Percentiles rank a stretch among this genome's conserved stretches.
Conservation (phyloP, 2,797 vertebrate species). For the Paramormyrops hopkinsi region DNA sequence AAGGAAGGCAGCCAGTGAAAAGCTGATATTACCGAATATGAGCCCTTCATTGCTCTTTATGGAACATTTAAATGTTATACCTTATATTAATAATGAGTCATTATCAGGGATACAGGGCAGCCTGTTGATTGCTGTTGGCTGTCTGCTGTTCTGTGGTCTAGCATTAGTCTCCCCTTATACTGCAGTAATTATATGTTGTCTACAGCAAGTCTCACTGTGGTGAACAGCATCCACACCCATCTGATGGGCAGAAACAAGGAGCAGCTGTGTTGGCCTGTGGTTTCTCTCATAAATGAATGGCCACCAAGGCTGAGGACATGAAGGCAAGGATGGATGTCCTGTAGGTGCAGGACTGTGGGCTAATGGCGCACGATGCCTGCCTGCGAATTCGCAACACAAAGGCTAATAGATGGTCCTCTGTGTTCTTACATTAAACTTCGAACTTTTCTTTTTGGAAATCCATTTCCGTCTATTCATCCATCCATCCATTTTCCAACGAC, state of each 20-base stretch:
- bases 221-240: background rate
- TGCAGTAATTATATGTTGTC: background rate
- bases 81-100: background rate
- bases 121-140: background rate
- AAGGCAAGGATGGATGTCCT: background rate
- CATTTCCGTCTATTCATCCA: background rate
- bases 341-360: background rate
- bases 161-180: background rate
- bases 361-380: background rate
- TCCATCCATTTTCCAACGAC: background rate
- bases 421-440: background rate
- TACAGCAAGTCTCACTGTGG: background rate
- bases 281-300: background rate
- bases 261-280: background rate
- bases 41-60: background rate
- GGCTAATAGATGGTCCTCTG: background rate
- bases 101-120: background rate
- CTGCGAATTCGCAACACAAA: background rate
- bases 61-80: background rate
- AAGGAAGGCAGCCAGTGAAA: background rate
- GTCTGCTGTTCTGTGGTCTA: background rate
- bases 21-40: background rate
- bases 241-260: background rate
- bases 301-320: background rate
- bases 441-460: background rate